These are phyloP conservation scores for Subanguina moxae DNA, from an alignment of 1,140 invertebrate genomes.

Conservation along the genomic window DNA sequence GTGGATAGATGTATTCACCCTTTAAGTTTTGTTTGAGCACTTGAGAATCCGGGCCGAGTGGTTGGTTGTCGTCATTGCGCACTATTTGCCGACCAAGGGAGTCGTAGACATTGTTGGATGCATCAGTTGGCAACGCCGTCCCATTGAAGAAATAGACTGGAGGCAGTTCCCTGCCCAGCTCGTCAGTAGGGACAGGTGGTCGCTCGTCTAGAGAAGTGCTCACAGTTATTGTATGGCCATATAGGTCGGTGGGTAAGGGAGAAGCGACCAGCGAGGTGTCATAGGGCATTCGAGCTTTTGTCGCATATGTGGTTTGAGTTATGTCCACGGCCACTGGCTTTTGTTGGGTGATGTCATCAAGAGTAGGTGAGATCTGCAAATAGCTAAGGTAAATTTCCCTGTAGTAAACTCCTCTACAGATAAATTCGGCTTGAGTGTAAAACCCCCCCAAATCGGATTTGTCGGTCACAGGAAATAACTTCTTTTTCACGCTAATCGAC, in stretches of 20 bases:
- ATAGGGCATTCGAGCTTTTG: background rate
- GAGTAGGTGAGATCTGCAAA: slow-evolving; percentile 31
- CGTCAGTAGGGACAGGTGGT: slow-evolving; percentile 34
- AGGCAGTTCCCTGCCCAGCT: slow-evolving; percentile 35
- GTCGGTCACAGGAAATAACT: too few relatives aligned
- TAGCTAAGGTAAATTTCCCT: too few relatives aligned
- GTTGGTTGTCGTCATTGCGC: slow-evolving; percentile 30
- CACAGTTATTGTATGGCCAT: slow-evolving; percentile 31
- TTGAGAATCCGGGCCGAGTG: slow-evolving; percentile 44
- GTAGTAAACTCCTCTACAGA: too few relatives aligned
- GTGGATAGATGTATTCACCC: slow-evolving; percentile 51
- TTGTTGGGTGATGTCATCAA: slow-evolving; percentile 14
- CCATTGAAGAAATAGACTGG: slow-evolving; percentile 44
- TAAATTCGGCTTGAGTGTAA: too few relatives aligned
- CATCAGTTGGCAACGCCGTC: slow-evolving; percentile 21
- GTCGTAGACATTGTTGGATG: slow-evolving; percentile 22
- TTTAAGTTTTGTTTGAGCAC: slow-evolving; percentile 35
- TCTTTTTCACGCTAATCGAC: too few relatives aligned
- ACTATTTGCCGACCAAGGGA: slow-evolving; percentile 21
- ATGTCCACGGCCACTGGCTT: slow-evolving; percentile 13
- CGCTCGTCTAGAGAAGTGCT: slow-evolving; percentile 18
- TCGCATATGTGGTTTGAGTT: background rate
- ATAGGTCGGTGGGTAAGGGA: slow-evolving; percentile 39
- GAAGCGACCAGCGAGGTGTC: slow-evolving; percentile 13
- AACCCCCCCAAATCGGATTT: too few relatives aligned